Evolutionary conservation across 2,888 invertebrate genomes (phyloP).

Genomic region (Trachelus iudaicus): DNA sequence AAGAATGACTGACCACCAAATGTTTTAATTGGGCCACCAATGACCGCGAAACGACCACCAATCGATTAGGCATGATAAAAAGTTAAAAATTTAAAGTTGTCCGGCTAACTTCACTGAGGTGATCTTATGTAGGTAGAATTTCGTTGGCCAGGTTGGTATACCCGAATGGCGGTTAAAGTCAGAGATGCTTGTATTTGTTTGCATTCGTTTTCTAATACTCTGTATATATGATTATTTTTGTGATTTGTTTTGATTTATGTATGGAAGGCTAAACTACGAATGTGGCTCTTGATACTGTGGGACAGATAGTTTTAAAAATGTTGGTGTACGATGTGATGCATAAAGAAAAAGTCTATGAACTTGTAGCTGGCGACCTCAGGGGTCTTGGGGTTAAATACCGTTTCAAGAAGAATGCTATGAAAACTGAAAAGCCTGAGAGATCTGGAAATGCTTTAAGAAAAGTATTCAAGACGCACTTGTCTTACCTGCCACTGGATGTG

Average conservation of each 20-base stretch:
- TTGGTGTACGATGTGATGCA: conserved; percentile 69
- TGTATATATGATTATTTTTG: neutral
- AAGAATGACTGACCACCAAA: no score
- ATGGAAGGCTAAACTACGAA: neutral
- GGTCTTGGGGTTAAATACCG: conserved; percentile 79
- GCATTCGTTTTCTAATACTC: neutral
- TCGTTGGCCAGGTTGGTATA: neutral
- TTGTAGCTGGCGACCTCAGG: conserved; percentile 75
- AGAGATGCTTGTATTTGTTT: neutral
- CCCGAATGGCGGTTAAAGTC: neutral
- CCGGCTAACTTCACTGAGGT: neutral
- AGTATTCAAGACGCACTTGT: conserved; percentile 70
- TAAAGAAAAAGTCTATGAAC: conserved; percentile 68
- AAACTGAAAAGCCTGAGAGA: conserved; percentile 39
- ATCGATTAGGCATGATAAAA: no score
- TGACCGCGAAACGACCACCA: no score
- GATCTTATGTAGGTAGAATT: neutral
- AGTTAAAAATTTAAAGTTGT: no score
- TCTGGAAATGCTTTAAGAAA: conserved; percentile 44
- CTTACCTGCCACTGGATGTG: conserved; percentile 68
- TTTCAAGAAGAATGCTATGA: conserved; percentile 73
- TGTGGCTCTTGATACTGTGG: neutral
- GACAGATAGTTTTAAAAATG: conserved; percentile 60
- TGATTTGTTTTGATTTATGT: neutral
- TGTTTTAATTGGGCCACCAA: no score